Evolutionary conservation across 2,797 vertebrate species (phyloP), one percentile per base, ranked within the genome.

Genomic region (Phoeniculus purpureus): DNA sequence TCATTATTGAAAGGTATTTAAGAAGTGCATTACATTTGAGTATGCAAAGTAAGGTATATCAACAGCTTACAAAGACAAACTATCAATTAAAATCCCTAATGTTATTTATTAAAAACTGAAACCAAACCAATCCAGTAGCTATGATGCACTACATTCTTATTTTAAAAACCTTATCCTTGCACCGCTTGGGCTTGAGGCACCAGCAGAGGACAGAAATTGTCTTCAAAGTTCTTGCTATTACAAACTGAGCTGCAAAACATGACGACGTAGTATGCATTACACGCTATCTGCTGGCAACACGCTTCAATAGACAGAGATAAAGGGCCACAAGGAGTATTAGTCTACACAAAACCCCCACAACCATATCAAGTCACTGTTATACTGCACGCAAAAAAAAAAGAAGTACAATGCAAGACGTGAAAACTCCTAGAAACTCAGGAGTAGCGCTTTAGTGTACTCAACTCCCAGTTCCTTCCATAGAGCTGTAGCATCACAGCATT

Each of bases 391-490:
- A 62, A 50, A 68, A 51, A 62, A 48, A 9, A 51, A 62, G 45
- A 9, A 48, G 16, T 9, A 19, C 84, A 58, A 73, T 0, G 0
- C 15, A 78, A 88, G 55, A 77, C 80, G 54, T 18, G 1, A 64
- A 22, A 79, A 86, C 34, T 73, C n/a, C 34, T 66, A 51, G 66
- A 77, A 91, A 62, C 29, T 40, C 50, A 13, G 15, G 54, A 59
- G 7, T 3, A 12, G 37, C 34, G n/a, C 12, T 48, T 64, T 0
- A 56, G 18, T 0, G 5, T 10, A 47, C 0, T 1, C 19, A 78
- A 59, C 6, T 73, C 31, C 25, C 12, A 26, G 40, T 12, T 94
- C 34, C 50, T 48, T 72, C 48, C 1, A 8, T 3, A 31, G 13
- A n/a, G 32, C 19, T 32, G 15, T 0, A 31, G 32, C 12, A 66